These are phyloP conservation scores for Acanthoscelides obtectus DNA, from an alignment of 2,888 invertebrate genomes.

Conservation along the genomic window DNA sequence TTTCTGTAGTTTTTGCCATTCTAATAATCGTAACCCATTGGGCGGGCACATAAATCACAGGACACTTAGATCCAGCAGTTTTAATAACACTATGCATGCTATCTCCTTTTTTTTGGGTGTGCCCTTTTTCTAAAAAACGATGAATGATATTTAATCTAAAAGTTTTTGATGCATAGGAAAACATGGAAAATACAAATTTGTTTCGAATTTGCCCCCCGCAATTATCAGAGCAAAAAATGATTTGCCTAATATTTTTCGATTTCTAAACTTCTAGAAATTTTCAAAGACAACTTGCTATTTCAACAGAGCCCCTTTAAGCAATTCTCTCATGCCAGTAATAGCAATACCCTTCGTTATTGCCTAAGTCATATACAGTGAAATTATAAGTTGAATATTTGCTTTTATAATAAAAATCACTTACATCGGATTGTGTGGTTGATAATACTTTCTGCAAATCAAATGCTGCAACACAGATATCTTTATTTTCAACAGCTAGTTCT, in stretches of 20 bases:
- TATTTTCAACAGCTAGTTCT: background rate
- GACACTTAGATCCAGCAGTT: no score
- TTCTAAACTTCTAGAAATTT: background rate
- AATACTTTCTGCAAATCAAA: background rate
- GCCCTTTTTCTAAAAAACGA: no score
- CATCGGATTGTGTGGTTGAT: background rate
- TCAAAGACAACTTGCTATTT: background rate
- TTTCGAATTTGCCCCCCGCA: background rate
- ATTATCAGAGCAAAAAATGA: background rate
- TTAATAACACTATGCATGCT: no score
- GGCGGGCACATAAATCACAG: no score
- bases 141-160: no score
- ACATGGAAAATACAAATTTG: background rate
- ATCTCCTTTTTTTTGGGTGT: no score
- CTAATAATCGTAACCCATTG: no score
- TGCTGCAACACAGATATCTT: background rate
- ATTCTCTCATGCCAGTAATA: background rate
- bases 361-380: background rate
- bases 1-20: no score
- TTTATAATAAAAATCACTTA: background rate
- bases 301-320: background rate
- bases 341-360: background rate
- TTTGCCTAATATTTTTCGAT: no score
- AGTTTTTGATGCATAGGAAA: no score
- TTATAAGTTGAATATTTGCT: no score